Conservation (phyloP, 2,888 invertebrate species). For the Philopedon plagiatum region DNA sequence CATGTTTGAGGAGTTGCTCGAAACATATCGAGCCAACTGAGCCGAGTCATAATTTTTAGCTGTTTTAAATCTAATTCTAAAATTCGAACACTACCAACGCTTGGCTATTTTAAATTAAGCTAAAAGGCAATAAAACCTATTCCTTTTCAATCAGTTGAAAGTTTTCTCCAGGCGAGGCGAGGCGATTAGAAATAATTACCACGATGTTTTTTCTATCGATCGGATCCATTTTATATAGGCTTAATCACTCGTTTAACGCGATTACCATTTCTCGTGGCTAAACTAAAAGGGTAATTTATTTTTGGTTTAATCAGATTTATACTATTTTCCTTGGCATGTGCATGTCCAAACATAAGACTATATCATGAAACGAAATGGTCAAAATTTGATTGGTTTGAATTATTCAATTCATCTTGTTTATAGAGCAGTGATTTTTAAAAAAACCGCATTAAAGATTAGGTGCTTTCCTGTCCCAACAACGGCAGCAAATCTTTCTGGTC, state of each 20-base stretch:
- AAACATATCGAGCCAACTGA: too few relatives aligned
- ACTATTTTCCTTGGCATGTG: background rate
- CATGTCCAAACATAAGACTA: conserved; percentile 1
- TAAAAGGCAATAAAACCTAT: too few relatives aligned
- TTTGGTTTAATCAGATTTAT: conserved; percentile 8
- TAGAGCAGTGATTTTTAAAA: too few relatives aligned
- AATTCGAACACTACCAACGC: too few relatives aligned
- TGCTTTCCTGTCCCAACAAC: too few relatives aligned
- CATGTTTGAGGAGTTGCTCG: too few relatives aligned
- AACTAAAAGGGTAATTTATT: conserved; percentile 17
- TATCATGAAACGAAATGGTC: background rate
- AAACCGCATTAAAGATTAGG: too few relatives aligned
- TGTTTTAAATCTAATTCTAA: too few relatives aligned
- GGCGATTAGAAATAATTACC: conserved; percentile 1
- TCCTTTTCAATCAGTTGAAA: background rate
- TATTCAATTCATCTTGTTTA: background rate
- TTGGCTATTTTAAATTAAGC: too few relatives aligned
- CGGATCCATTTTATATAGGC: conserved; percentile 1
- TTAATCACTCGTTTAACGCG: background rate
- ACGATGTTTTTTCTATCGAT: conserved; percentile 3
- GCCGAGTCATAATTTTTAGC: too few relatives aligned
- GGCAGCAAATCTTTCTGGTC: too few relatives aligned
- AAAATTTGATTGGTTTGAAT: background rate
- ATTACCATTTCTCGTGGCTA: conserved; percentile 7
- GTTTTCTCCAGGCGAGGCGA: background rate